These are phyloP conservation scores for Gastrophysa polygoni DNA, from an alignment of 2,888 invertebrate genomes.

Conservation along the genomic window DNA sequence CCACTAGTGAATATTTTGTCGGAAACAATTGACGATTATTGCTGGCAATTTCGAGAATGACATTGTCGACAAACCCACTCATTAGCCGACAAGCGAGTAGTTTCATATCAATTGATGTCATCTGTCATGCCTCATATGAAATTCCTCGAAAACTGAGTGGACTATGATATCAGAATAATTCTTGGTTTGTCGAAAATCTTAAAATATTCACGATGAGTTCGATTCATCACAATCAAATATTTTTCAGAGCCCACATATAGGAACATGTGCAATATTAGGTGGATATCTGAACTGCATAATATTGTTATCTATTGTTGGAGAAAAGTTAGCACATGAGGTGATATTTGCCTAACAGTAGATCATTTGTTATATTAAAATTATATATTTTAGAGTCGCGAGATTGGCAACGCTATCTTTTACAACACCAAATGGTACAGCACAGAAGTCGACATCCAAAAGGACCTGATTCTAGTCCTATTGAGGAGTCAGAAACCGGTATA, in stretches of 20 bases:
- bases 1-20: no score
- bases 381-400: neutral
- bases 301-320: neutral
- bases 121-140: no score
- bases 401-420: neutral
- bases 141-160: no score
- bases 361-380: neutral
- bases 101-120: no score
- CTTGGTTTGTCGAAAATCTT: no score
- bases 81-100: no score
- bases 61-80: no score
- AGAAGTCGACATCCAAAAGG: constrained; percentile 30
- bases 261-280: neutral
- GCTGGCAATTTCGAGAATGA: no score
- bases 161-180: no score
- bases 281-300: neutral
- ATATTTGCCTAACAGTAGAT: neutral
- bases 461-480: constrained; percentile 29
- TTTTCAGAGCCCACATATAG: neutral
- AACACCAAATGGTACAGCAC: constrained; percentile 32
- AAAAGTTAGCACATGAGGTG: neutral
- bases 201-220: no score
- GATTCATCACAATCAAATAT: no score
- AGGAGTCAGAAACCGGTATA: constrained; percentile 27
- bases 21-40: no score